Percentiles rank a stretch among this genome's conserved stretches.
These are phyloP conservation scores for Drosophila parabipectinata DNA, from an alignment of 1,140 invertebrate species.

Conservation along the genomic window DNA sequence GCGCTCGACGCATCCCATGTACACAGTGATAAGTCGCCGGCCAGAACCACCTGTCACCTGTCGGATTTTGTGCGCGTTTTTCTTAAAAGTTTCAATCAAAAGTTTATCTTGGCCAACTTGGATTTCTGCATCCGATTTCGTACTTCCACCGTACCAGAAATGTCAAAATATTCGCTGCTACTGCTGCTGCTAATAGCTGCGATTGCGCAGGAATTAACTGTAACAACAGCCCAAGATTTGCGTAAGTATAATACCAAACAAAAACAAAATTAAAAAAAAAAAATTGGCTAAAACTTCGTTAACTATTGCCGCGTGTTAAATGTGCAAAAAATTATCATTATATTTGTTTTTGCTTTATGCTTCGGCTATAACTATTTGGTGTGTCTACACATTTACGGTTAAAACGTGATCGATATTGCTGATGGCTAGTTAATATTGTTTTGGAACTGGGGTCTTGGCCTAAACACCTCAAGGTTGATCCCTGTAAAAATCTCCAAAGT, in stretches of 20 bases:
- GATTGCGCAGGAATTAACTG: slow-evolving; percentile 64
- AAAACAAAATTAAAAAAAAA: neutral
- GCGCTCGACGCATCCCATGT: slow-evolving; percentile 64
- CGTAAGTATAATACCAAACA: slow-evolving; percentile 65
- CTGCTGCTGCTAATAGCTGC: slow-evolving; percentile 66
- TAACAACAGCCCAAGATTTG: slow-evolving; percentile 76
- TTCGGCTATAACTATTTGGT: slow-evolving; percentile 20
- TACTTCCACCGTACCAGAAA: slow-evolving; percentile 28
- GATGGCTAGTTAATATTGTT: slow-evolving; percentile 44
- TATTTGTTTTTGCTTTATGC: slow-evolving; percentile 47
- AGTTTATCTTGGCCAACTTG: slow-evolving; percentile 14
- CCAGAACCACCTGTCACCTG: slow-evolving; percentile 40
- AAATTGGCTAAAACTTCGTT: slow-evolving; percentile 23
- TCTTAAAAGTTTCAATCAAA: slow-evolving; percentile 15
- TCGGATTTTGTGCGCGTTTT: slow-evolving; percentile 8
- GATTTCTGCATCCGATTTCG: slow-evolving; percentile 37
- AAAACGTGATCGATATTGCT: slow-evolving; percentile 70
- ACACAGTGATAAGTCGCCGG: slow-evolving; percentile 72
- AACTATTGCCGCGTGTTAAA: slow-evolving; percentile 11
- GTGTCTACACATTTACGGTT: slow-evolving; percentile 55
- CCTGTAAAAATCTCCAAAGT: slow-evolving; percentile 57
- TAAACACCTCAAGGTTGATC: slow-evolving; percentile 43
- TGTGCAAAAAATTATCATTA: slow-evolving; percentile 33
- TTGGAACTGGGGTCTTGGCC: slow-evolving; percentile 35
- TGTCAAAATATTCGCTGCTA: slow-evolving; percentile 56